Evolutionary conservation across 2,888 invertebrate genomes (phyloP).

Genomic region (Chaitophorus viminalis): DNA sequence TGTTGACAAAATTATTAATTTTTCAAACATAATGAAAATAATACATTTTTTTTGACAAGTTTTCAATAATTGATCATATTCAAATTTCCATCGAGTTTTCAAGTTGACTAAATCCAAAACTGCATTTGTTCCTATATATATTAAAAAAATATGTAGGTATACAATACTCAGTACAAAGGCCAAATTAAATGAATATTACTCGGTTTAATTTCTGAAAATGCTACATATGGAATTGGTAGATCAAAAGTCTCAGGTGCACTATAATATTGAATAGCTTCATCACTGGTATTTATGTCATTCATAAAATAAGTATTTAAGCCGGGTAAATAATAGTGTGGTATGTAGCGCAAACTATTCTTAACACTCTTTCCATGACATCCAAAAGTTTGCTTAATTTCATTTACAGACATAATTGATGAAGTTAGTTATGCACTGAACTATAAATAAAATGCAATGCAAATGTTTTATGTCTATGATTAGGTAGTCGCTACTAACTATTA

Average conservation of each 20-base stretch:
- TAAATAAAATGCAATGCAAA: too few relatives aligned
- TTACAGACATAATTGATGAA: constrained; percentile 10
- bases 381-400: not conserved
- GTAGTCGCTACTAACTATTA: too few relatives aligned
- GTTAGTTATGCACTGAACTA: too few relatives aligned
- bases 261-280: constrained; percentile 43
- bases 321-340: constrained; percentile 44
- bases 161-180: not conserved
- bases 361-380: not conserved
- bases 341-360: not conserved
- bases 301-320: constrained; percentile 20
- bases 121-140: not conserved
- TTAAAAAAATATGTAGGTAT: not conserved
- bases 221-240: constrained; percentile 33
- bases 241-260: constrained; percentile 34
- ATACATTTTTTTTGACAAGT: constrained; percentile 25
- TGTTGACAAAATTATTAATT: not conserved
- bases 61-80: constrained; percentile 22
- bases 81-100: constrained; percentile 41
- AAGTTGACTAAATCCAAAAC: constrained; percentile 44
- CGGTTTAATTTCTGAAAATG: not conserved
- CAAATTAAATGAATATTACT: constrained; percentile 12
- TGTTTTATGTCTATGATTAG: too few relatives aligned
- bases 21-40: not conserved
- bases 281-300: not conserved